phyloP scores from a whole-genome alignment of 2,888 invertebrate genomes.

The Lasioglossum pauxillum region DNA sequence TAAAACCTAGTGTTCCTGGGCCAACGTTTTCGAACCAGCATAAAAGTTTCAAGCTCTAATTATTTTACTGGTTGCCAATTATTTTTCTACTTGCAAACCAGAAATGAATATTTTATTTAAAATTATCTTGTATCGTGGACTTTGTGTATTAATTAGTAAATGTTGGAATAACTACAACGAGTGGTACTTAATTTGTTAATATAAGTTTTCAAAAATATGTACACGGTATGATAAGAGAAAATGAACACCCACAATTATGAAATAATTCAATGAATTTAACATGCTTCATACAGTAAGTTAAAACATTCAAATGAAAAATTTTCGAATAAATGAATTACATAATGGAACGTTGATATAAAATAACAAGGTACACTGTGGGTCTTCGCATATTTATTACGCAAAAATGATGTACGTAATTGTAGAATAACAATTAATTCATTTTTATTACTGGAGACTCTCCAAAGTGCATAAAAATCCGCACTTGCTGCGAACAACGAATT shows the following conservation, averaged over 20 bases:
- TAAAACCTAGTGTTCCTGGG: background rate
- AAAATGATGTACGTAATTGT: too few species aligned
- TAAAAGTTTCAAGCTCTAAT: background rate
- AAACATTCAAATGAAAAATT: too few species aligned
- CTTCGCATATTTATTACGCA: background rate
- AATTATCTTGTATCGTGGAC: background rate
- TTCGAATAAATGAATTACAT: too few species aligned
- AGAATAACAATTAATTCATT: background rate
- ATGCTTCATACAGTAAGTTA: too few species aligned
- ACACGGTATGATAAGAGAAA: too few species aligned
- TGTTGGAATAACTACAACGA: too few species aligned
- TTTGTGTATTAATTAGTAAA: background rate
- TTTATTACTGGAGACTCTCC: background rate
- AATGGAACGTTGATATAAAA: too few species aligned
- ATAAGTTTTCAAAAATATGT: too few species aligned
- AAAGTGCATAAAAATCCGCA: background rate
- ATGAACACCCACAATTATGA: background rate
- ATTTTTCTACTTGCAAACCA: background rate
- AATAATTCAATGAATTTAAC: background rate
- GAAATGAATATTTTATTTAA: background rate
- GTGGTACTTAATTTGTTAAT: too few species aligned
- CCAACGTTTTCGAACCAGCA: background rate
- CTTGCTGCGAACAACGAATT: too few species aligned
- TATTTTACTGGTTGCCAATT: background rate
- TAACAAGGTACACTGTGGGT: too few species aligned